Base-by-base conservation (phyloP, 1,140 invertebrate species). In the Drosophila funebris region DNA sequence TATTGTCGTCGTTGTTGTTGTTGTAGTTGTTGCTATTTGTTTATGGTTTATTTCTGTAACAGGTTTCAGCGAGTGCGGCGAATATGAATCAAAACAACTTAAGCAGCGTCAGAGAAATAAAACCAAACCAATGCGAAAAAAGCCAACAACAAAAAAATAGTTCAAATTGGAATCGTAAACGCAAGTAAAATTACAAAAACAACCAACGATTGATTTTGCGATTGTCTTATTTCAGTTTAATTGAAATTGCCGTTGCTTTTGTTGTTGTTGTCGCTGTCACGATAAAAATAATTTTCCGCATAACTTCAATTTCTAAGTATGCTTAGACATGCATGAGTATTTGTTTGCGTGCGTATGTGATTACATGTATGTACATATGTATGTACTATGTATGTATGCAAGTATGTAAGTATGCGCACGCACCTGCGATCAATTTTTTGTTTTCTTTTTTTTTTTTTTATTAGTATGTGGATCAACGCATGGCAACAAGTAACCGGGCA, bases 1-100 rank as follows among this genome's bases (percentile, higher is more conserved):
- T 20, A 48, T 54, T 64, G 44, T 33, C 24, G 29, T 39, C 16
- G 4, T 46, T 57, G 43, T 63, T 64, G 27, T 57, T 50, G 22
- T 54, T 58, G 37, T 58, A 62, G 41, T 61, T 73, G 16, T 44
- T 68, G 24, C 8, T 29, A 61, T 64, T 77, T 41, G 63, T 70
- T 73, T 80, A 84, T 62, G 41, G 72, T 79, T 79, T 66, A 76
- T 84, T 76, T 79, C 53, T 79, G 44, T 63, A 84, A 76, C 76
- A 79, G 80, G 80, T 79, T 83, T 76, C 58, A 53, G 43, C 22
- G 20, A 24, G 16, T 52, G 39, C 39, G 13, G 18, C 36, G 37
- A 61, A 52, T 61, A 37, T 43, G 36, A 71, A 83, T 70, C 56
- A 68, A 39, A 78, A 74, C 37, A 70, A 56, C 31, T 57, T 31